Evolutionary conservation across 2,797 vertebrate species (phyloP).

Genomic region (Jordanella pulchra): DNA sequence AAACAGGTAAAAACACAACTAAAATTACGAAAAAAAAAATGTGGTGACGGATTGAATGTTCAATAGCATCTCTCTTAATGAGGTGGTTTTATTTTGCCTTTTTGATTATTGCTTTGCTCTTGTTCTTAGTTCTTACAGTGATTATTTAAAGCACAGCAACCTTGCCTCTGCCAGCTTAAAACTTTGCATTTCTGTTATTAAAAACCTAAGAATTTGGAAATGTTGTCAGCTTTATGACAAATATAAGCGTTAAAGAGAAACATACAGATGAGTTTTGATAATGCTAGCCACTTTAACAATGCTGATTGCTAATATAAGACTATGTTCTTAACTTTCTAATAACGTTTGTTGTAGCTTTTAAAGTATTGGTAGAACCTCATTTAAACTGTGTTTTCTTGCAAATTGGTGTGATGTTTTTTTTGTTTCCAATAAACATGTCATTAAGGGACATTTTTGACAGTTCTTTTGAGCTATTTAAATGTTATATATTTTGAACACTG

Average conservation of each 20-base stretch:
- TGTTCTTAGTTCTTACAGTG: background rate
- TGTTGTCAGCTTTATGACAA: no score
- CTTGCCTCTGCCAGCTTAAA: no score
- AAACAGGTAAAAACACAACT: background rate
- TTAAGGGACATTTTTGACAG: background rate
- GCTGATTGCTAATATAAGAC: background rate
- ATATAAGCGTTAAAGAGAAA: background rate
- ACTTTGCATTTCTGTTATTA: background rate
- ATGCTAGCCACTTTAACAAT: background rate
- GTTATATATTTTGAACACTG: no score
- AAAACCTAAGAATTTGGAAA: background rate
- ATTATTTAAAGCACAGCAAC: background rate
- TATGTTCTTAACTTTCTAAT: background rate
- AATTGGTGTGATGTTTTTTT: background rate
- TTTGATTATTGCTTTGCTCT: background rate
- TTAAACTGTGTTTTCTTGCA: background rate
- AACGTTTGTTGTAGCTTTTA: background rate
- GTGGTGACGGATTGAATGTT: background rate
- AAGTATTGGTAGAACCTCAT: background rate
- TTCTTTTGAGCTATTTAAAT: background rate
- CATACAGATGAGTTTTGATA: background rate
- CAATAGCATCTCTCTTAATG: no score
- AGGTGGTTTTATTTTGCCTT: background rate
- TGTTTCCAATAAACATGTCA: background rate
- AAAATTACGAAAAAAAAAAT: background rate